Evolutionary conservation across 2,888 invertebrate genomes (phyloP).

Genomic region (Dryobota labecula): DNA sequence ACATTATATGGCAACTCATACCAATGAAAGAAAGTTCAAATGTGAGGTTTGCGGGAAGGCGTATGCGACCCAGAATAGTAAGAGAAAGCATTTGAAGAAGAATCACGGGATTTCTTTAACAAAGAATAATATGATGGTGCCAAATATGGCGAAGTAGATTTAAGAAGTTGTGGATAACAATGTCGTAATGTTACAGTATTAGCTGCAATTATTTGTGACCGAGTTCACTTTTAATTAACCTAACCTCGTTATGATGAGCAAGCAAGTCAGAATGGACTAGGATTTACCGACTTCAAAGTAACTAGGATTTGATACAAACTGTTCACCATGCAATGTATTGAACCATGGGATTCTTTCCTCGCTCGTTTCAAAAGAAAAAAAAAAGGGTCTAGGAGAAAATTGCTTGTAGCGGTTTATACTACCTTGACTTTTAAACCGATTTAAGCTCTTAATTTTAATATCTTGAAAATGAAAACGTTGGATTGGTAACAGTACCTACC

Average conservation of each 20-base stretch:
- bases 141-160: constrained; percentile 51
- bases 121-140: constrained; percentile 55
- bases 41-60: constrained; percentile 91
- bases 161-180: not conserved
- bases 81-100: constrained; percentile 86
- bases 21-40: constrained; percentile 89
- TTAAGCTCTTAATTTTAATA: not conserved
- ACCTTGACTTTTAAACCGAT: not conserved
- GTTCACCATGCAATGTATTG: not conserved
- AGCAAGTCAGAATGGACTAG: not conserved
- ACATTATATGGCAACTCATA: constrained; percentile 87
- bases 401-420: not conserved
- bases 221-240: not conserved
- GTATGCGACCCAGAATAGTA: constrained; percentile 86
- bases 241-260: not conserved
- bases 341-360: not conserved
- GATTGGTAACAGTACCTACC: not conserved
- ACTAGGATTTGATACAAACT: not conserved
- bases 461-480: too few relatives aligned
- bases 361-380: too few relatives aligned
- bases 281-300: not conserved
- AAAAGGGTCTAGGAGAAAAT: not conserved
- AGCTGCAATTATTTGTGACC: constrained; percentile 10
- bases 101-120: constrained; percentile 77
- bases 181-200: constrained; percentile 2